phyloP scores from a whole-genome alignment of 2,113 vertebrate species.

The Todiramphus saurophagus region DNA sequence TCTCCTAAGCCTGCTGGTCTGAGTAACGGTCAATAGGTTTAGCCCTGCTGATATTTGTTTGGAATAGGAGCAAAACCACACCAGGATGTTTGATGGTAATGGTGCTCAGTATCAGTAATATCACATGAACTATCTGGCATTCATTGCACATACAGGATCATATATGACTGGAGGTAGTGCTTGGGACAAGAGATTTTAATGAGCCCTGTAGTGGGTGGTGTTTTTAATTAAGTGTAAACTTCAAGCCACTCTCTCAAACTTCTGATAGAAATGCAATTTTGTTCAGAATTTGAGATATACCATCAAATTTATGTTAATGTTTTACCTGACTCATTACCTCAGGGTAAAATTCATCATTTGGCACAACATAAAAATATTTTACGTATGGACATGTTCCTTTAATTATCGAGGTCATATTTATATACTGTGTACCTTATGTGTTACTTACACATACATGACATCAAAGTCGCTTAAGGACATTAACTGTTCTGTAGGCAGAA shows the following conservation, averaged over 20 bases:
- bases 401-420: constrained; percentile 50
- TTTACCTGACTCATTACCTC: constrained; percentile 39
- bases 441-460: constrained; percentile 9
- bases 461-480: background rate
- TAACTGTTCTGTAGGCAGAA: background rate
- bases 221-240: background rate
- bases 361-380: constrained; percentile 60
- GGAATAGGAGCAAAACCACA: background rate
- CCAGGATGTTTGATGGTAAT: background rate
- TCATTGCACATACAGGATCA: background rate
- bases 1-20: background rate
- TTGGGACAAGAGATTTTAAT: background rate
- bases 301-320: constrained; percentile 18
- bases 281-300: constrained; percentile 24
- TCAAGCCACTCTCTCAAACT: background rate
- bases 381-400: constrained; percentile 45
- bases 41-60: background rate
- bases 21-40: background rate
- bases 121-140: background rate
- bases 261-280: background rate
- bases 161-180: background rate
- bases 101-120: background rate
- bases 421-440: background rate
- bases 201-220: background rate
- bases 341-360: constrained; percentile 37